Percentiles rank a stretch among this genome's conserved stretches.
Conservation (phyloP, 2,113 vertebrate genomes). For the Brevimyrus niger region DNA sequence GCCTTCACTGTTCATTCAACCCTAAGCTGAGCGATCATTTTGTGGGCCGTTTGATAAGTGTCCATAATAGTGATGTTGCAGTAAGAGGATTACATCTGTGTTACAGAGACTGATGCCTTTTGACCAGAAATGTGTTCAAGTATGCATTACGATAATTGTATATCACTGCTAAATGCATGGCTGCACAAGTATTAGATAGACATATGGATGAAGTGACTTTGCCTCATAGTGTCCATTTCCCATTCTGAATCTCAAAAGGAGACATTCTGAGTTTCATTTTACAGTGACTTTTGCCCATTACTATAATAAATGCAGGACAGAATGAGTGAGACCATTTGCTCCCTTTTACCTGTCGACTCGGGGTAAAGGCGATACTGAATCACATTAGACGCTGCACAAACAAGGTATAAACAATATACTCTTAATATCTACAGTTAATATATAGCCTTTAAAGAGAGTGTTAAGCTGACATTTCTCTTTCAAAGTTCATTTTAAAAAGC, state of each 20-base stretch:
- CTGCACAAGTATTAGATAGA: neutral
- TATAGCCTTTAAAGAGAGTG: neutral
- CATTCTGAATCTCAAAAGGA: neutral
- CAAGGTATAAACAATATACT: neutral
- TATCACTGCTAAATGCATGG: neutral
- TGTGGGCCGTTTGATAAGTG: neutral
- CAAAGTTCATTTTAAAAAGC: constrained; percentile 20
- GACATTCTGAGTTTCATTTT: neutral
- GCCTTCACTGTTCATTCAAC: neutral
- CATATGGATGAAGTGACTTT: neutral
- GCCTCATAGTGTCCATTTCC: neutral
- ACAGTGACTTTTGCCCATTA: neutral
- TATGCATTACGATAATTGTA: neutral
- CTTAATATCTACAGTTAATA: neutral
- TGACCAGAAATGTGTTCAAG: neutral
- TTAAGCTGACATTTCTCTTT: constrained; percentile 19
- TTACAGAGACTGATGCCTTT: neutral
- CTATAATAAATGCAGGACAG: neutral
- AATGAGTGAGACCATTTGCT: neutral
- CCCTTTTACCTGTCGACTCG: neutral
- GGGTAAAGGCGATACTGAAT: neutral
- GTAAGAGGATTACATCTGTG: neutral
- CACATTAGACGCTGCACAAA: neutral
- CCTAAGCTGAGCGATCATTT: neutral
- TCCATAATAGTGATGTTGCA: too few species aligned